Conservation (phyloP, 2,888 invertebrate genomes). For the Caenorhabditis zanzibari region DNA sequence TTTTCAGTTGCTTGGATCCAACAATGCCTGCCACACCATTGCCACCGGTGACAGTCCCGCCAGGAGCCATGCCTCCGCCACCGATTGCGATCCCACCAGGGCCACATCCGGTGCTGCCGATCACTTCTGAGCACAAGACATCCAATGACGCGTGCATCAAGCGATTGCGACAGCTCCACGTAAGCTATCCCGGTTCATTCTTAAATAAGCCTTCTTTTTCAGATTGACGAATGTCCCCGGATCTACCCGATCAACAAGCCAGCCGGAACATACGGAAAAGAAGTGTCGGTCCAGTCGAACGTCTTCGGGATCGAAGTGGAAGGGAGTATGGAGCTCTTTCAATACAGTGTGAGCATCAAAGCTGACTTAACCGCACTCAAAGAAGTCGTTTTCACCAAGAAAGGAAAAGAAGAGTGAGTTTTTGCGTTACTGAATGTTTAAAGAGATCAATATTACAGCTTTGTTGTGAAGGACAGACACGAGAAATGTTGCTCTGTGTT, state of each 20-base stretch:
- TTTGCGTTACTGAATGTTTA: background rate
- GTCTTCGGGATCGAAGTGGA: conserved; percentile 56
- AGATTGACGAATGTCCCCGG: background rate
- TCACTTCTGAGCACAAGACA: conserved; percentile 18
- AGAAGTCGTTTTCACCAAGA: conserved; percentile 65
- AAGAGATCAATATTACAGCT: conserved; percentile 45
- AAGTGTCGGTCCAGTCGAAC: conserved; percentile 45
- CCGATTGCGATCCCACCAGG: conserved; percentile 36
- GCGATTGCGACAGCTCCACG: conserved; percentile 8
- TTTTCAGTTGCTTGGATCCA: background rate
- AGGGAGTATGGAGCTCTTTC: conserved; percentile 32
- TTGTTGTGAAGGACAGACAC: conserved; percentile 52
- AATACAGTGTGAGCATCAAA: conserved; percentile 54
- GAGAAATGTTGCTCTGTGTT: conserved; percentile 50
- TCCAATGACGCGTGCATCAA: conserved; percentile 26
- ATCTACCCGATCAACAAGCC: conserved; percentile 1
- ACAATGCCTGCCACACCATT: conserved; percentile 8
- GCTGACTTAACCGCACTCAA: conserved; percentile 36
- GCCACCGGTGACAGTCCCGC: conserved; percentile 21
- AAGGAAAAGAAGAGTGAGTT: conserved; percentile 37
- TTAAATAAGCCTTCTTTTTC: too few species aligned
- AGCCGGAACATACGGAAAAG: background rate
- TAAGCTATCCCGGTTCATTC: too few species aligned
- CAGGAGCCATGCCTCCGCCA: conserved; percentile 17
- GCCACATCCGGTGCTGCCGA: conserved; percentile 7